Base-by-base conservation (phyloP, 2,113 vertebrate genomes). In the Macrotus californicus region DNA sequence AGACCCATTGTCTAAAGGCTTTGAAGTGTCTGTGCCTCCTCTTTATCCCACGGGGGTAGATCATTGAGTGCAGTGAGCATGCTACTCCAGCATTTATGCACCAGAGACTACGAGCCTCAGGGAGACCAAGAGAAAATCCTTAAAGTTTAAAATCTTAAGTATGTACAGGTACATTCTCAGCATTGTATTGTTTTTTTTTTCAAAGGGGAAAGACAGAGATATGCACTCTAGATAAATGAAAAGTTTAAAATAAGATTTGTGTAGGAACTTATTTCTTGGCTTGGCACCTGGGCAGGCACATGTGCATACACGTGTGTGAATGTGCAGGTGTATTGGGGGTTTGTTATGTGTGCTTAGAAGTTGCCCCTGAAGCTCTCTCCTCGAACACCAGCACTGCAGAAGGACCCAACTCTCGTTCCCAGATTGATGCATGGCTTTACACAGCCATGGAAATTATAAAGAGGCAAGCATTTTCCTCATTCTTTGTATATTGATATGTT, bases 101-200 rank as follows among this genome's bases (percentile, higher is more conserved):
- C 39, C 52, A 70, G 31, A 83, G 26, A 18, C 73, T 7, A 19
- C 31, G 52, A 8, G 24, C n/a, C 54, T 85, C 59, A 96, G 90
- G 80, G 14, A 80, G 31, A 36, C 73, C 77, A 46, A 95, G 61
- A 97, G 96, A 96, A 94, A 97, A 98, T 24, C 43, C 87, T 34
- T 43, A 34, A 59, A 87, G 96, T 94, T 96, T 96, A 96, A 97
- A 96, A 69, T 96, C 81, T 96, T 83, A 96, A 83, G 95, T 95
- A 98, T 94, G 93, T 96, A 85, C 89, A 93, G 75, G 89, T 97
- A 94, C 96, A 93, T 97, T 98, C 94, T 92, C 95, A 96, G 70
- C 81, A 48, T 87, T 96, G 96, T 96, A 97, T 75, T 1, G 73
- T 22, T 76, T 69, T 96, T 69, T 96, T 81, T 79, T 96, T 87